Evolutionary conservation across 1,140 invertebrate genomes (phyloP).

Genomic region (Himalopsyche phryganea): DNA sequence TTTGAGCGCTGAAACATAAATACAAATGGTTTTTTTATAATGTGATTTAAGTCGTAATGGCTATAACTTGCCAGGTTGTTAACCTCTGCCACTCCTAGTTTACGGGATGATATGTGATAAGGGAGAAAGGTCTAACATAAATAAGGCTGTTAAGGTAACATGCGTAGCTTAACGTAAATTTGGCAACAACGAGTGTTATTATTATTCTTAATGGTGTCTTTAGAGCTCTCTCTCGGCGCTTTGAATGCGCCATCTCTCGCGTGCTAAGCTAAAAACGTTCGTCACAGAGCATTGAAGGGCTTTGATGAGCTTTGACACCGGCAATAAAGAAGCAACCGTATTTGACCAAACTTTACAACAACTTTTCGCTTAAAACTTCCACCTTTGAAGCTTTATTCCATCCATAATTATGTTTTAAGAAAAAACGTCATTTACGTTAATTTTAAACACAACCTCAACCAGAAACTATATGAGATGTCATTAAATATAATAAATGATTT

Average conservation of each 20-base stretch:
- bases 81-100: conserved; percentile 1
- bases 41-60: background rate
- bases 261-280: background rate
- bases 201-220: conserved; percentile 4
- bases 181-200: conserved; percentile 5
- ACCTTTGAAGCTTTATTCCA: too few species aligned
- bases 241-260: background rate
- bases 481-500: too few species aligned
- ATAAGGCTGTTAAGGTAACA: conserved; percentile 14
- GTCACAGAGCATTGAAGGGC: background rate
- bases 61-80: background rate
- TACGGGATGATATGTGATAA: conserved; percentile 17
- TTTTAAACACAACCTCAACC: too few species aligned
- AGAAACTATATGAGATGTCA: too few species aligned
- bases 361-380: too few species aligned
- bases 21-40: too few species aligned
- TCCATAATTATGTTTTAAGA: too few species aligned
- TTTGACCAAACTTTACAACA: too few species aligned
- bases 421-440: too few species aligned
- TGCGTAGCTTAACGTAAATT: conserved; percentile 9
- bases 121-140: conserved; percentile 12
- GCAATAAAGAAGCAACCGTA: too few species aligned
- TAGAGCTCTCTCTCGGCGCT: background rate
- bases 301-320: background rate
- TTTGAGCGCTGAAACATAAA: too few species aligned